Percentiles rank a stretch among this genome's conserved stretches.
Conservation (phyloP, 2,113 vertebrate species). For the Rousettus leschenaultii region DNA sequence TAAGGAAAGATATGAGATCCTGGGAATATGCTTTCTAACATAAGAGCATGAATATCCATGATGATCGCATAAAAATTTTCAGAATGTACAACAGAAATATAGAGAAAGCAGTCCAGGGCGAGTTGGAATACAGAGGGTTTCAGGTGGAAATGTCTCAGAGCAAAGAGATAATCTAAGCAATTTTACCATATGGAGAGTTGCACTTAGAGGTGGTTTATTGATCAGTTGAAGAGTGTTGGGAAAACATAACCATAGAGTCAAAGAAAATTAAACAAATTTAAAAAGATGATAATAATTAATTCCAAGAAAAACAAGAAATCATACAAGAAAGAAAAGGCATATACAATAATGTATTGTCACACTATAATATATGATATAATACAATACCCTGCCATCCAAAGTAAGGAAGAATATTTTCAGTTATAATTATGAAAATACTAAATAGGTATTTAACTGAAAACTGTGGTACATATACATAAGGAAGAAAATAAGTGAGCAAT, state of each 20-base stretch:
- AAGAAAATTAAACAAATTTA: neutral
- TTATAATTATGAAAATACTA: neutral
- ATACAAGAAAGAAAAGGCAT: neutral
- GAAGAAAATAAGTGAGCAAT: neutral
- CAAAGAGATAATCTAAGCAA: neutral
- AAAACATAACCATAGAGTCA: neutral
- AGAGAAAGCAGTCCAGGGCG: neutral
- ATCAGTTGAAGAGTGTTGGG: neutral
- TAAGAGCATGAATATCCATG: neutral
- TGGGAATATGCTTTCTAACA: neutral
- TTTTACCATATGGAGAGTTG: neutral
- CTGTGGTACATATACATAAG: neutral
- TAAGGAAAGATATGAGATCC: neutral
- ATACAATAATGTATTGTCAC: neutral
- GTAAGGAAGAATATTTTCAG: neutral
- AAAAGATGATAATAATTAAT: neutral
- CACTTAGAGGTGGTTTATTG: neutral
- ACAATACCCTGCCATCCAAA: neutral
- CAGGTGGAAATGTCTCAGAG: neutral
- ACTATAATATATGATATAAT: neutral
- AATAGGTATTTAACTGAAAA: neutral
- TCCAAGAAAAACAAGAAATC: neutral
- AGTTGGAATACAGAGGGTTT: neutral
- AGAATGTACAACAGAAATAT: neutral
- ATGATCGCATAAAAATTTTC: neutral